Conservation (phyloP, 1,140 invertebrate genomes). For the Aradophagus sp. region DNA sequence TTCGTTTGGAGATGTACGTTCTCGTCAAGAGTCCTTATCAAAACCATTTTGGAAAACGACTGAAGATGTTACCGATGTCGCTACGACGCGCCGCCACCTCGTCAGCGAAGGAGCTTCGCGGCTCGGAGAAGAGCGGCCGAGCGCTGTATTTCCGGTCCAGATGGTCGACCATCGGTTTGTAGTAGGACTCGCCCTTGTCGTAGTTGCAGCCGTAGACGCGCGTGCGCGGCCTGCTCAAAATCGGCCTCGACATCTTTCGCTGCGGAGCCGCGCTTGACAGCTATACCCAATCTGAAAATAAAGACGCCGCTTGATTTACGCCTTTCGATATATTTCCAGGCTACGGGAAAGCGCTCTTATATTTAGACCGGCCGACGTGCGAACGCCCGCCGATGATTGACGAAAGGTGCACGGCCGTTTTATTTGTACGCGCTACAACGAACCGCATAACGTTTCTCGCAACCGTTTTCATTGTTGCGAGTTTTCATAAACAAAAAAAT, state of each 20-base stretch:
- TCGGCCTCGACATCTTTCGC: slow-evolving; percentile 71
- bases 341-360: slow-evolving; percentile 5
- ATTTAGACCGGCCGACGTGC: slow-evolving; percentile 7
- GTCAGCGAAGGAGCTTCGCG: slow-evolving; percentile 71
- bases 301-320: slow-evolving; percentile 37
- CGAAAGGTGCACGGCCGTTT: too few relatives aligned
- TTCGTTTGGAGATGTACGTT: slow-evolving; percentile 27
- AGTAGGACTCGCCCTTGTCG: slow-evolving; percentile 86
- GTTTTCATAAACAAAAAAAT: too few relatives aligned
- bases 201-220: slow-evolving; percentile 87
- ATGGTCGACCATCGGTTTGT: slow-evolving; percentile 82
- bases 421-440: too few relatives aligned
- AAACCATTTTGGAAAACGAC: slow-evolving; percentile 75
- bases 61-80: slow-evolving; percentile 75
- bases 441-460: too few relatives aligned
- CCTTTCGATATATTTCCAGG: slow-evolving; percentile 24
- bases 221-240: slow-evolving; percentile 80
- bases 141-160: slow-evolving; percentile 82
- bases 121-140: slow-evolving; percentile 72
- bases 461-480: too few relatives aligned
- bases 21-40: slow-evolving; percentile 59
- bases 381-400: slow-evolving; percentile 1
- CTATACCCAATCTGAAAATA: slow-evolving; percentile 50
- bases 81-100: slow-evolving; percentile 73
- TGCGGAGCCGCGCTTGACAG: slow-evolving; percentile 25